These are phyloP conservation scores for Morpho achilles DNA, from an alignment of 2,888 invertebrate genomes.

Conservation along the genomic window DNA sequence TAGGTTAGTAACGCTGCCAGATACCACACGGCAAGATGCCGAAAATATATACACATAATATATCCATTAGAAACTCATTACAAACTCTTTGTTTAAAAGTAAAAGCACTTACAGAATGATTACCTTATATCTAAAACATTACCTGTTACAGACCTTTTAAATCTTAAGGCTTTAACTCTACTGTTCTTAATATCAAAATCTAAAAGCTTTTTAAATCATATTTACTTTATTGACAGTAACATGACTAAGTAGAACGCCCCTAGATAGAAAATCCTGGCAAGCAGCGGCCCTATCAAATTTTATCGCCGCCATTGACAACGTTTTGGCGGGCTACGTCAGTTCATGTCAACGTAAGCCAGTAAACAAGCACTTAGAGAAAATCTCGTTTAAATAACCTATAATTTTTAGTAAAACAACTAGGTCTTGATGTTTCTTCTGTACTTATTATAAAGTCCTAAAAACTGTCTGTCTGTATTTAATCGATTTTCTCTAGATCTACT, in stretches of 20 bases:
- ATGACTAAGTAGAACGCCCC: slow-evolving; percentile 38
- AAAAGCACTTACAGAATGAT: slow-evolving; percentile 10
- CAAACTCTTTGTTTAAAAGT: background rate
- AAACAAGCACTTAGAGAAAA: slow-evolving; percentile 32
- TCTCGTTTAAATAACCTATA: slow-evolving; percentile 5
- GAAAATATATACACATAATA: too few relatives aligned
- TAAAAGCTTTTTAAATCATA: background rate
- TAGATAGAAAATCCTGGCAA: slow-evolving; percentile 39
- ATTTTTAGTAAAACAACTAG: too few relatives aligned
- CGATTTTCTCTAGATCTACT: too few relatives aligned
- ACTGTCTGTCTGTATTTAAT: too few relatives aligned
- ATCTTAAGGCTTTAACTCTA: too few relatives aligned
- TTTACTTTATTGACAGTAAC: slow-evolving; percentile 46
- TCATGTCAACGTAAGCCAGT: slow-evolving; percentile 40
- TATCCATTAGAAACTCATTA: too few relatives aligned
- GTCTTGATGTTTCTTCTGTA: too few relatives aligned
- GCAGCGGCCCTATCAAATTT: slow-evolving; percentile 60
- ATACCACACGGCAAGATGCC: background rate
- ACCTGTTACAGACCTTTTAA: too few relatives aligned
- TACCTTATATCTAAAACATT: too few relatives aligned
- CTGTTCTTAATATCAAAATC: too few relatives aligned
- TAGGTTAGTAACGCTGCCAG: too few relatives aligned
- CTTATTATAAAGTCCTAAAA: too few relatives aligned
- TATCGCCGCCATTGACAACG: slow-evolving; percentile 64
- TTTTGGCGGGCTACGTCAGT: slow-evolving; percentile 57